These are phyloP conservation scores for Pterostichus niger DNA, from an alignment of 2,888 invertebrate species.

Conservation along the genomic window DNA sequence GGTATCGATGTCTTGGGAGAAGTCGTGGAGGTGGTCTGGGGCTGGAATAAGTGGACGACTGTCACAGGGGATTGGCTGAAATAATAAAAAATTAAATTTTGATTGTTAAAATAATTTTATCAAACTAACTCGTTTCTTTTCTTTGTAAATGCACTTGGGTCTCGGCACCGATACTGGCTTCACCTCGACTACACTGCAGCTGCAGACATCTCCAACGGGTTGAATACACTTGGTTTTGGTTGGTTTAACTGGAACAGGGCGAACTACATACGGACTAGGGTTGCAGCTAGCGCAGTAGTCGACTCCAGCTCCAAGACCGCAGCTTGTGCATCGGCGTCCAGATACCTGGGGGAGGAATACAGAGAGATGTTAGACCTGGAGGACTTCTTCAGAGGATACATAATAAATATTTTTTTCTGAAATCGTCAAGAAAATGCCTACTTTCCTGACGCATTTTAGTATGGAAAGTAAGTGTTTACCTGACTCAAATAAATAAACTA, in stretches of 20 bases:
- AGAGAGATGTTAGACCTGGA: constrained; percentile 1
- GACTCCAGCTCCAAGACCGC: constrained; percentile 11
- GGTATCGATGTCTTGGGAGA: constrained; percentile 40
- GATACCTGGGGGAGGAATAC: constrained; percentile 10
- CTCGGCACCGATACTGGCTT: constrained; percentile 27
- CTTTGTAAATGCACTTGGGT: constrained; percentile 31
- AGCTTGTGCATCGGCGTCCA: constrained; percentile 54
- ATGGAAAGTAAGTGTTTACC: too few relatives aligned
- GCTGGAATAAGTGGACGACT: constrained; percentile 32
- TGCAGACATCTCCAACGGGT: constrained; percentile 42
- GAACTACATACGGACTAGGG: background rate
- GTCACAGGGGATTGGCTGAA: constrained; percentile 24
- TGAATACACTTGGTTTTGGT: background rate
- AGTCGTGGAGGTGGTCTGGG: constrained; percentile 56
- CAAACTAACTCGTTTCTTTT: constrained; percentile 19
- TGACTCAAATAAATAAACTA: too few relatives aligned
- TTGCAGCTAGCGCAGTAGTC: constrained; percentile 45
- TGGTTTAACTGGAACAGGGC: background rate
- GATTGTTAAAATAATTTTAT: background rate
- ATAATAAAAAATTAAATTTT: background rate
- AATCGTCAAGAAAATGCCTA: too few relatives aligned
- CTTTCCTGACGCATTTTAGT: too few relatives aligned
- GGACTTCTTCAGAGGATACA: background rate
- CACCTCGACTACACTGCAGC: constrained; percentile 7
- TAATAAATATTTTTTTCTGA: too few relatives aligned